Evolutionary conservation across 64 coral and sea anemone genomes (phyloP).

Genomic region (Pocillopora damicornis): DNA sequence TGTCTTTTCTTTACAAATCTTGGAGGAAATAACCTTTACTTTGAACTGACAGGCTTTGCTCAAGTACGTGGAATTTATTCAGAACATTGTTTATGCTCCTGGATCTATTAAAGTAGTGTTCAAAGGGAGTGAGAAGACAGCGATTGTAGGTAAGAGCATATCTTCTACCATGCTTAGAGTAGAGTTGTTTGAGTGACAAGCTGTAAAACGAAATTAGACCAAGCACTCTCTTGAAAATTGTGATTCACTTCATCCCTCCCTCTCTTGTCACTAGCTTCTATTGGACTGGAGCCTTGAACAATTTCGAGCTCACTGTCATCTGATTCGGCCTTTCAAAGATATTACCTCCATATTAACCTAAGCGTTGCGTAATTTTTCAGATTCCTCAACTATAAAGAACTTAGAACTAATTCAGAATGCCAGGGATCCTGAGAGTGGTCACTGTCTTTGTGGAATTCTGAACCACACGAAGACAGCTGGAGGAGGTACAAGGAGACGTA

Average conservation of each 20-base stretch:
- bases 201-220: too few relatives aligned
- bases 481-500: slow-evolving; percentile 58
- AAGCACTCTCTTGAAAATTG: too few relatives aligned
- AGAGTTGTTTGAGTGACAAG: too few relatives aligned
- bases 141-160: slow-evolving; percentile 72
- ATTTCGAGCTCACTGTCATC: too few relatives aligned
- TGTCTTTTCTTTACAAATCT: too few relatives aligned
- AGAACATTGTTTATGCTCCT: slow-evolving; percentile 97
- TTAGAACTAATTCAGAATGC: slow-evolving; percentile 89
- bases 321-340: too few relatives aligned
- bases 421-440: slow-evolving; percentile 83
- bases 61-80: slow-evolving; percentile 98
- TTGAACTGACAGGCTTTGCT: slow-evolving; percentile 69
- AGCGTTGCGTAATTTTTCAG: slow-evolving; percentile 1
- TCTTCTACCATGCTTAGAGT: not conserved
- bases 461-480: slow-evolving; percentile 92
- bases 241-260: too few relatives aligned
- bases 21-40: too few relatives aligned
- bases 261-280: too few relatives aligned
- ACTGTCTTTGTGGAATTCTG: slow-evolving; percentile 85
- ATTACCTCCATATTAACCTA: not conserved
- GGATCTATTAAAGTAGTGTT: slow-evolving; percentile 89
- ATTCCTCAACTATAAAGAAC: slow-evolving; percentile 84
- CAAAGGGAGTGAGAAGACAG: slow-evolving; percentile 98
- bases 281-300: too few relatives aligned